A percentile compares a stretch with the other conserved stretches of the same genome.
Evolutionary conservation across 2,797 vertebrate species (phyloP).

Genomic region (Carduelis carduelis): DNA sequence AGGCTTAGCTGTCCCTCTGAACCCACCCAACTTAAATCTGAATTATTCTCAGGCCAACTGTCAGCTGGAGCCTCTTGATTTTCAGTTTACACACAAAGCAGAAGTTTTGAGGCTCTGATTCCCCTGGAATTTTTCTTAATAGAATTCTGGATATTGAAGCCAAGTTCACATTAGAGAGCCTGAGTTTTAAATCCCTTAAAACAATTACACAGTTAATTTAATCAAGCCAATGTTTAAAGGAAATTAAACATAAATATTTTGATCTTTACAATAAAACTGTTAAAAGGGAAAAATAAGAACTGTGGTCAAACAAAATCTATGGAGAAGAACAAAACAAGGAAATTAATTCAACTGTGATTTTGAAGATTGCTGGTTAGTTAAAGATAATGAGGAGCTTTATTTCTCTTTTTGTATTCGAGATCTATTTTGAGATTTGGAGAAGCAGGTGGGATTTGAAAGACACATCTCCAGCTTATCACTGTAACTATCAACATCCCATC

Average conservation of each 20-base stretch:
- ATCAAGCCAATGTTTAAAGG: slow-evolving; percentile 8
- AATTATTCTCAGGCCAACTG: background rate
- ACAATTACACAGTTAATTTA: slow-evolving; percentile 42
- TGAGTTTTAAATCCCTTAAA: slow-evolving; percentile 1
- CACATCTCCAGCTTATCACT: background rate
- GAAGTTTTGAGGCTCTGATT: background rate
- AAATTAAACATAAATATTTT: slow-evolving; percentile 43
- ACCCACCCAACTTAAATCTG: background rate
- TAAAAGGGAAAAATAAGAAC: background rate
- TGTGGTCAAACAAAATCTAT: background rate
- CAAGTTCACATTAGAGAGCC: background rate
- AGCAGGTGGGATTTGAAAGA: slow-evolving; percentile 20
- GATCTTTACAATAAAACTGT: background rate
- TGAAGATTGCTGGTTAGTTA: slow-evolving; percentile 12
- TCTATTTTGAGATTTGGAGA: slow-evolving; percentile 18
- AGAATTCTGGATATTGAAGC: background rate
- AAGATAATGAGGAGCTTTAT: slow-evolving; percentile 24
- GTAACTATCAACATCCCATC: background rate
- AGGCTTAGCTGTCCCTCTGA: background rate
- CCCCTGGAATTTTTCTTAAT: background rate
- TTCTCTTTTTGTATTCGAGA: slow-evolving; percentile 12
- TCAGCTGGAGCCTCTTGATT: background rate
- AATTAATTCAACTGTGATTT: slow-evolving; percentile 19
- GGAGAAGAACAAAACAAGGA: slow-evolving; percentile 8
- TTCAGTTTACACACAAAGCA: background rate